A percentile compares a stretch with the other conserved stretches of the same genome.
Evolutionary conservation across 2,888 invertebrate species (phyloP).

Genomic region (Litoditis marina): DNA sequence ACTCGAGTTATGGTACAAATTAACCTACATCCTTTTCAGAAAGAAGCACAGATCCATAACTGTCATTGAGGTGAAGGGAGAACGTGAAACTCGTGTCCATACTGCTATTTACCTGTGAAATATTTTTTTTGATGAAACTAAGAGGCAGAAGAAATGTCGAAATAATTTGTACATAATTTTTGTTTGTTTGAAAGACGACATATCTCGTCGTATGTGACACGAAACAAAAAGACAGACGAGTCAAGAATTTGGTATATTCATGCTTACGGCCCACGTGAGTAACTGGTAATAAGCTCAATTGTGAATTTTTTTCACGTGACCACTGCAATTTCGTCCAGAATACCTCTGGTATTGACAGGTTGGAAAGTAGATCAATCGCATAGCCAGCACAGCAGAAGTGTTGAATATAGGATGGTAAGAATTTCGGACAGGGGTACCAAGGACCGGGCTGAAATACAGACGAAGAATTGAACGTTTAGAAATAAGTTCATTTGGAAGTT

Average conservation of each 20-base stretch:
- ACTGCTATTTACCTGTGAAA: conserved; percentile 25
- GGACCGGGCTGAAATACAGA: conserved; percentile 44
- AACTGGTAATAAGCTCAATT: too few relatives aligned
- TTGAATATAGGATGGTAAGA: conserved; percentile 24
- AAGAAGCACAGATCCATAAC: conserved; percentile 48
- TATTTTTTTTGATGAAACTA: background rate
- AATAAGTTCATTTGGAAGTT: background rate
- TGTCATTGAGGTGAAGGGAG: conserved; percentile 52
- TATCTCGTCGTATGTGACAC: too few relatives aligned
- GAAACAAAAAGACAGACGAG: too few relatives aligned
- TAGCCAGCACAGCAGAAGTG: conserved; percentile 55
- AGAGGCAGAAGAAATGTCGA: background rate
- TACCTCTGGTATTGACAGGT: conserved; percentile 46
- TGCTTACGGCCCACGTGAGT: too few relatives aligned
- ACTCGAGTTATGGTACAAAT: background rate
- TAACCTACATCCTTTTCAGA: conserved; percentile 27
- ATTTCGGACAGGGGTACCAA: conserved; percentile 51
- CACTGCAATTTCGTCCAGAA: background rate
- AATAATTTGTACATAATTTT: too few relatives aligned
- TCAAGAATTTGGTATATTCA: too few relatives aligned
- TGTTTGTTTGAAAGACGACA: too few relatives aligned
- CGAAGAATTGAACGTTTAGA: background rate
- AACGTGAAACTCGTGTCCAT: conserved; percentile 52
- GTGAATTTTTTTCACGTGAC: too few relatives aligned
- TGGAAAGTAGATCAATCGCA: conserved; percentile 52